These are phyloP conservation scores for Antheraea assamensis DNA, from an alignment of 2,888 invertebrate species.

Conservation along the genomic window DNA sequence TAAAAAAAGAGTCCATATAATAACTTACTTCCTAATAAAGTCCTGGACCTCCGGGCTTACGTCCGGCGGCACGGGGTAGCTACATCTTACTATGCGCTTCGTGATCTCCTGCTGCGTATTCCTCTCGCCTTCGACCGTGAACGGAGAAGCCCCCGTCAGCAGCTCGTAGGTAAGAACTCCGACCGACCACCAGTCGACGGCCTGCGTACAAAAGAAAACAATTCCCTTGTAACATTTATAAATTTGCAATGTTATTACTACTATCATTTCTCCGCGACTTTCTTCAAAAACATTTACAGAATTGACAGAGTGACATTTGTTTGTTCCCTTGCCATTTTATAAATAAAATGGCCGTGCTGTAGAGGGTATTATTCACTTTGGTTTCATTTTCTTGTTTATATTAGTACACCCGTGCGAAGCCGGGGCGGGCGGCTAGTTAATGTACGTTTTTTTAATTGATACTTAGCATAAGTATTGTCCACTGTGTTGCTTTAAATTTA, in stretches of 20 bases:
- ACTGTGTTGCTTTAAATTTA: neutral
- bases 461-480: neutral
- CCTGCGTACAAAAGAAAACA: conserved; percentile 79
- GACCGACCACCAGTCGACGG: conserved; percentile 99
- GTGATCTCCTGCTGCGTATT: conserved; percentile 98
- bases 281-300: too few species aligned
- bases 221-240: neutral
- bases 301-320: too few species aligned
- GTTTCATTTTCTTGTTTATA: too few species aligned
- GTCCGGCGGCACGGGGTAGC: conserved; percentile 93
- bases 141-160: conserved; percentile 97
- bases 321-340: too few species aligned
- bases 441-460: neutral
- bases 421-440: neutral
- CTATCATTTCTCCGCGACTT: too few species aligned
- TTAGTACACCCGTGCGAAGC: neutral
- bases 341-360: too few species aligned
- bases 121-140: conserved; percentile 96
- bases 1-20: neutral
- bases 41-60: conserved; percentile 87
- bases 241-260: too few species aligned
- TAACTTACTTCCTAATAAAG: conserved; percentile 81
- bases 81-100: conserved; percentile 91
- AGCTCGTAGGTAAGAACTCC: conserved; percentile 98
- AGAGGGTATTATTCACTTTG: too few species aligned